These are phyloP conservation scores for Lasioglossum leucozonium DNA, from an alignment of 2,888 invertebrate species.

Conservation along the genomic window DNA sequence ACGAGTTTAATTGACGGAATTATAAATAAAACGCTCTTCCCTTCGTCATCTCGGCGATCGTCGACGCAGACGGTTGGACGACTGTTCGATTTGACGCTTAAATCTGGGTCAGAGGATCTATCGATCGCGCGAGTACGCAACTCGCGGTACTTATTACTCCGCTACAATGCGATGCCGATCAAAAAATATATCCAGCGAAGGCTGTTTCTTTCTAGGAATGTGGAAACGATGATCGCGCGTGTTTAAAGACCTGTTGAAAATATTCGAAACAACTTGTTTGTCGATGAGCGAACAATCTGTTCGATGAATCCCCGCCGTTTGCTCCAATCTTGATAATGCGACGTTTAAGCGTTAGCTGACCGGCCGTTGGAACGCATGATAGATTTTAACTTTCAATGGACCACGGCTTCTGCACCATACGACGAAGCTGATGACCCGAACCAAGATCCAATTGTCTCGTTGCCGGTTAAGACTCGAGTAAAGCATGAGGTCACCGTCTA, in stretches of 20 bases:
- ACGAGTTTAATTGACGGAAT: constrained; percentile 77
- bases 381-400: constrained; percentile 31
- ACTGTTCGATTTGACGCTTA: constrained; percentile 48
- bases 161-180: not conserved
- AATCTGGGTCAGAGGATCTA: constrained; percentile 56
- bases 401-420: constrained; percentile 56
- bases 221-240: not conserved
- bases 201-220: not conserved
- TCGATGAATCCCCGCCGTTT: not conserved
- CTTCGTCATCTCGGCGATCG: constrained; percentile 59
- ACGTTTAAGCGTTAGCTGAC: not conserved
- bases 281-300: not conserved
- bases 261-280: not conserved
- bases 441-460: constrained; percentile 76
- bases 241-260: not conserved
- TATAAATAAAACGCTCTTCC: constrained; percentile 74
- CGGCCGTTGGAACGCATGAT: not conserved
- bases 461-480: constrained; percentile 77
- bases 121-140: too few species aligned
- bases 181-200: not conserved
- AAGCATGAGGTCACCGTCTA: constrained; percentile 81
- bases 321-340: not conserved
- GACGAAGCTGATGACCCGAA: constrained; percentile 70
- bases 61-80: constrained; percentile 63
- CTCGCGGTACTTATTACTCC: not conserved